phyloP scores from a whole-genome alignment of 2,888 invertebrate genomes.

The Prosapia bicincta region DNA sequence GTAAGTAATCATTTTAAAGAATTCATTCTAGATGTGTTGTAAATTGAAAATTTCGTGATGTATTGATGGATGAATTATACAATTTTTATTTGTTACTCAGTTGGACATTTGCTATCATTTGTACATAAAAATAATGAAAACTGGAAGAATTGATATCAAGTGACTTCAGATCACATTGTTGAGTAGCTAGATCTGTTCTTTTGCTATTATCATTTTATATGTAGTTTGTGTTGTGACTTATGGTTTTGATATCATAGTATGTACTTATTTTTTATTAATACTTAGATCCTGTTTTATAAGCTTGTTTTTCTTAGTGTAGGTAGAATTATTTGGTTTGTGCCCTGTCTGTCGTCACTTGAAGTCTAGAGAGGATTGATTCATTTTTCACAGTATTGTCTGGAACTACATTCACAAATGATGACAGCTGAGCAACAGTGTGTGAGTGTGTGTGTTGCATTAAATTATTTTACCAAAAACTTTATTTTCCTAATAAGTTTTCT shows the following conservation, averaged over 20 bases:
- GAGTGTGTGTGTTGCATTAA: too few species aligned
- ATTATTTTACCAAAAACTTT: too few species aligned
- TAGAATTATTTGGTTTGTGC: neutral
- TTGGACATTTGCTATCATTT: neutral
- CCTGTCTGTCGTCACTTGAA: too few species aligned
- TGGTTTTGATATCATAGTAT: neutral
- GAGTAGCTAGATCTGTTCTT: neutral
- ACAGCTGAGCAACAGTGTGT: too few species aligned
- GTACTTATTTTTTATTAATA: neutral
- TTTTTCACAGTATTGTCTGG: too few species aligned
- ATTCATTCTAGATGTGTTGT: too few species aligned
- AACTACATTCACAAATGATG: too few species aligned
- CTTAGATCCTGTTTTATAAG: neutral
- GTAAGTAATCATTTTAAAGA: neutral
- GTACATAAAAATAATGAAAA: neutral
- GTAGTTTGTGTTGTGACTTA: neutral
- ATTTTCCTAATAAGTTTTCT: too few species aligned
- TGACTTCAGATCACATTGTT: neutral
- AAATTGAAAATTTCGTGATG: neutral
- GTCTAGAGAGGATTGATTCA: too few species aligned
- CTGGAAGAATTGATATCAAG: neutral
- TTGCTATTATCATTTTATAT: neutral
- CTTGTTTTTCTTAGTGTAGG: neutral
- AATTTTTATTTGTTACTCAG: neutral
- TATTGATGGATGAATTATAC: neutral